A percentile compares a stretch with the other conserved stretches of the same genome.
These are phyloP conservation scores for Perithous albicinctus DNA, from an alignment of 2,888 invertebrate species.

Conservation along the genomic window DNA sequence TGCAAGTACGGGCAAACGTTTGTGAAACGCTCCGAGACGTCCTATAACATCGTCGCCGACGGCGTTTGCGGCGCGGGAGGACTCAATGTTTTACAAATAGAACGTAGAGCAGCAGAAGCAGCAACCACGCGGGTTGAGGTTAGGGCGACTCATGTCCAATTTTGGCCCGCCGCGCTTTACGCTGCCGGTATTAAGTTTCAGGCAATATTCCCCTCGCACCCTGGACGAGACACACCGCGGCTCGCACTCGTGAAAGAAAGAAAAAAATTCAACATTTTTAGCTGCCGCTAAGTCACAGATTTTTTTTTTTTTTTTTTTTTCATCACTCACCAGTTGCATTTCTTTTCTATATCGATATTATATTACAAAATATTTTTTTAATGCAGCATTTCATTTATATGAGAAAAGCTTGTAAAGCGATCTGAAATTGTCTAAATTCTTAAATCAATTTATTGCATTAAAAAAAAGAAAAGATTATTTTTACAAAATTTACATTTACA, in stretches of 20 bases:
- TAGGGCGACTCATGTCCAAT: slow-evolving; percentile 85
- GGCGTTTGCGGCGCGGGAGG: slow-evolving; percentile 79
- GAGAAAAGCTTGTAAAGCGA: too few relatives aligned
- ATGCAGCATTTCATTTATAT: too few relatives aligned
- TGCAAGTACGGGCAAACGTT: slow-evolving; percentile 27
- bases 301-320: slow-evolving; percentile 54
- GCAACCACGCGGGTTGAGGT: slow-evolving; percentile 76
- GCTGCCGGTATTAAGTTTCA: slow-evolving; percentile 84
- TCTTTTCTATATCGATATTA: neutral
- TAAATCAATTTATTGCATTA: neutral
- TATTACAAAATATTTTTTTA: too few relatives aligned
- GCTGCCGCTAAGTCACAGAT: slow-evolving; percentile 35
- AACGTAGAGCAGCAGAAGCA: slow-evolving; percentile 76
- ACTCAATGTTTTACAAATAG: slow-evolving; percentile 85
- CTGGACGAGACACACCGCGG: neutral
- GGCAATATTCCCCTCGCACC: slow-evolving; percentile 82
- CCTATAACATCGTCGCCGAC: slow-evolving; percentile 22
- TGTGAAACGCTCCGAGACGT: slow-evolving; percentile 30
- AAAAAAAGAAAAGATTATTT: neutral
- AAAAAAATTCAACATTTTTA: slow-evolving; percentile 59
- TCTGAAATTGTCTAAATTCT: neutral
- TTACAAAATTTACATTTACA: neutral
- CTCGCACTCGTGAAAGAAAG: slow-evolving; percentile 17
- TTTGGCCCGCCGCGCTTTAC: slow-evolving; percentile 83
- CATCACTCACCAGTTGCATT: slow-evolving; percentile 15